Conservation (phyloP, 2,797 vertebrate species). For the Myiotriccus ornatus region DNA sequence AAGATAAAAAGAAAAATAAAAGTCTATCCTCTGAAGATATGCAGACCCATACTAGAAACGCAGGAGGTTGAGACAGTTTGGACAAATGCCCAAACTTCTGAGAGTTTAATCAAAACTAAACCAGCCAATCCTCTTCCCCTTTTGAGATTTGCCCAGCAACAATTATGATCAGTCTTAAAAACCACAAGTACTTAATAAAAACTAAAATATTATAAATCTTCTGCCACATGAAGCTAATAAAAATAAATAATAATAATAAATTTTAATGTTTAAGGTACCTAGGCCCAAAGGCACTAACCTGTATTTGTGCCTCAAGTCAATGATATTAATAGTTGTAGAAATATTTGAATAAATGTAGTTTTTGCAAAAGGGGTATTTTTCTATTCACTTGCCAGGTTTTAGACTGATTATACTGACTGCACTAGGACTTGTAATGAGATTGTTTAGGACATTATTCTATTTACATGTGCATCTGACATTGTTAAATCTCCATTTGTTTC, state of each 20-base stretch:
- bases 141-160: slow-evolving; percentile 58
- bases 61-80: slow-evolving; percentile 32
- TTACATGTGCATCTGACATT: slow-evolving; percentile 33
- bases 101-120: slow-evolving; percentile 62
- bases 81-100: slow-evolving; percentile 55
- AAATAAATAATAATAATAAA: slow-evolving; percentile 70
- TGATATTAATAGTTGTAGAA: slow-evolving; percentile 11
- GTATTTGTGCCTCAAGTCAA: slow-evolving; percentile 30
- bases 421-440: slow-evolving; percentile 18
- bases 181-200: slow-evolving; percentile 65
- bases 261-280: slow-evolving; percentile 51
- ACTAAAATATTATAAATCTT: slow-evolving; percentile 65
- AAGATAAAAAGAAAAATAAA: slow-evolving; percentile 31
- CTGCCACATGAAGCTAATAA: slow-evolving; percentile 61
- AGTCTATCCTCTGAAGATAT: slow-evolving; percentile 19
- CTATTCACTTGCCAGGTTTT: background rate
- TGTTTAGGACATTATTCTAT: slow-evolving; percentile 40
- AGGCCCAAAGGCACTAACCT: slow-evolving; percentile 23
- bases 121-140: slow-evolving; percentile 34
- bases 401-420: background rate
- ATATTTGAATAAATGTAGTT: slow-evolving; percentile 52
- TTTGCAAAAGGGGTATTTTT: background rate
- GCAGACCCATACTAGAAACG: slow-evolving; percentile 20
- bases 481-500: slow-evolving; percentile 61
- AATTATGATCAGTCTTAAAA: slow-evolving; percentile 54